Conservation (phyloP, 2,113 vertebrate species). For the Microcebus lehilahytsara region DNA sequence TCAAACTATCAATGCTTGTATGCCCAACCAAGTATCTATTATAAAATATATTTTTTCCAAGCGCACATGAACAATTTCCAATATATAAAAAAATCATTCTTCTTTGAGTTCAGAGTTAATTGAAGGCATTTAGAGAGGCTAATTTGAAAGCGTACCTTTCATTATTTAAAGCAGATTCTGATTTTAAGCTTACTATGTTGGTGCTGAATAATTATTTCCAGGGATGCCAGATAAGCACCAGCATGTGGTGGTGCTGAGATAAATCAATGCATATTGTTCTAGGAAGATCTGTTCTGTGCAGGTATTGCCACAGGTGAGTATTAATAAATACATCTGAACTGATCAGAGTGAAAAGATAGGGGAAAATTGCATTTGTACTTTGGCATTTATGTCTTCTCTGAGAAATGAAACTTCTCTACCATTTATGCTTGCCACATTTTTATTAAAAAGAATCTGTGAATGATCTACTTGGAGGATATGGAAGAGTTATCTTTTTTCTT, state of each 20-base stretch:
- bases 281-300: background rate
- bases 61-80: background rate
- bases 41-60: background rate
- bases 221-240: too few relatives aligned
- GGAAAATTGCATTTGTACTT: background rate
- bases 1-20: background rate
- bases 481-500: background rate
- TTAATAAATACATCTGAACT: constrained; percentile 13
- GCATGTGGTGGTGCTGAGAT: background rate
- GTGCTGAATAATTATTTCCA: background rate
- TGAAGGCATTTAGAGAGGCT: background rate
- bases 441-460: background rate
- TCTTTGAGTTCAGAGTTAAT: background rate
- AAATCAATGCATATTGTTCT: background rate
- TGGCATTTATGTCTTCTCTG: background rate
- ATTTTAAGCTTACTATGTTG: background rate
- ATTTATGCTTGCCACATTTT: background rate
- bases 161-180: background rate
- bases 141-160: background rate
- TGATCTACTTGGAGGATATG: background rate
- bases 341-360: background rate
- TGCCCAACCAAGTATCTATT: background rate
- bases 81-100: background rate
- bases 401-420: background rate
- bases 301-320: background rate